Conservation (phyloP, 2,797 vertebrate species). For the Parauchenoglanis ngamensis region DNA sequence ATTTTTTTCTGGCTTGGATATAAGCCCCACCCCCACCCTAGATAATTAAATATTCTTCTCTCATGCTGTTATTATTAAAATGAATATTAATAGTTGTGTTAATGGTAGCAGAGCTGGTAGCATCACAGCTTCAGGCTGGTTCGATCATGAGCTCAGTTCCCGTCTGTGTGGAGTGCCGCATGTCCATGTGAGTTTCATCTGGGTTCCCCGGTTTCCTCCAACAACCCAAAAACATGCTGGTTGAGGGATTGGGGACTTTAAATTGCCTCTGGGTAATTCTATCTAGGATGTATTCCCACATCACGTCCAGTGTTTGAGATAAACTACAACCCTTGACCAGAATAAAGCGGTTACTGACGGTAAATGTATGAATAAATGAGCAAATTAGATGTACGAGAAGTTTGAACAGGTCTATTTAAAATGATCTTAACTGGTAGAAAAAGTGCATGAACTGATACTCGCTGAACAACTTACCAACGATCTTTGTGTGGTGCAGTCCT, state of each 20-base stretch:
- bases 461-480: background rate
- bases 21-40: background rate
- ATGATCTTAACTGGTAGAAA: background rate
- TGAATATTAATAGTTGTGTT: background rate
- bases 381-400: no score
- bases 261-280: background rate
- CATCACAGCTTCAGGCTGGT: background rate
- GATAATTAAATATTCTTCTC: background rate
- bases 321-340: background rate
- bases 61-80: background rate
- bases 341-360: background rate
- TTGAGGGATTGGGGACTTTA: background rate
- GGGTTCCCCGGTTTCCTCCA: background rate
- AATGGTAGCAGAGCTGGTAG: background rate
- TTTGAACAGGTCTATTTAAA: background rate
- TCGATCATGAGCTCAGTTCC: background rate
- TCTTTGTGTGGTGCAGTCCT: background rate
- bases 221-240: background rate
- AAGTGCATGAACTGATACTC: background rate
- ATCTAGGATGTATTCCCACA: background rate
- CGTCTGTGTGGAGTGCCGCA: background rate
- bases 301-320: background rate
- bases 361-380: background rate
- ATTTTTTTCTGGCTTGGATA: background rate
- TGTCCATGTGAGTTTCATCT: background rate